Evolutionary conservation across 2,113 vertebrate genomes (phyloP), one percentile per base, ranked within the genome.

Genomic region (Leucopternis melanops): DNA sequence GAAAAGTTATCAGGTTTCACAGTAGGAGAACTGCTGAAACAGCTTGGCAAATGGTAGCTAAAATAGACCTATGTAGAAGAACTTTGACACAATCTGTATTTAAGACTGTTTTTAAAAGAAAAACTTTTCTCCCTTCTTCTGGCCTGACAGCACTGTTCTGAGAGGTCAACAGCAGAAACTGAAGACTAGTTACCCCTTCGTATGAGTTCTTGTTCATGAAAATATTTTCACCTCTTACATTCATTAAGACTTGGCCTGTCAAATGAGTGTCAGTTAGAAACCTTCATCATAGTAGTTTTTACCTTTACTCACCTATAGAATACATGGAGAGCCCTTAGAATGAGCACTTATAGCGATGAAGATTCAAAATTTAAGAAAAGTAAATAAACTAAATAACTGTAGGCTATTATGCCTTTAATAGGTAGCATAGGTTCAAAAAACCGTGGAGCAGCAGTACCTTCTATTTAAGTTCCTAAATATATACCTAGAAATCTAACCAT

Each of bases 1-100:
- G 93, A 96, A 91, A 95, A 95, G 88, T 97, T 97, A 97, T 66
- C 88, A 45, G 89, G 86, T 97, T 97, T 97, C 97, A 97, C 95
- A 96, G 96, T 77, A 95, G 95, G 96, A 97, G 93, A 96, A 95
- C 80, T 93, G 92, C 92, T 96, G 94, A 96, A 98, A 74, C 84
- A 55, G 81, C 91, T 95, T 86, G 95, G 95, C 91, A 96, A 95
- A 92, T 94, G 96, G 90, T 96, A 97, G 88, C 95, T 94, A 90
- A 96, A 97, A 92, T 95, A 96, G 95, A 95, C 86, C 83, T 86
- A 40, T 89, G 85, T 88, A 92, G 92, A 92, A 97, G 91, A 94
- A 94, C 95, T 97, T 96, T 81, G 58, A 91, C 72, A 95, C 87
- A 94, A 95, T 97, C 88, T 94, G 92, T 93, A 88, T 90, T 96